Evolutionary conservation across 2,113 vertebrate genomes (phyloP), one percentile per base, ranked within the genome.

Genomic region (Myiopsitta monachus): DNA sequence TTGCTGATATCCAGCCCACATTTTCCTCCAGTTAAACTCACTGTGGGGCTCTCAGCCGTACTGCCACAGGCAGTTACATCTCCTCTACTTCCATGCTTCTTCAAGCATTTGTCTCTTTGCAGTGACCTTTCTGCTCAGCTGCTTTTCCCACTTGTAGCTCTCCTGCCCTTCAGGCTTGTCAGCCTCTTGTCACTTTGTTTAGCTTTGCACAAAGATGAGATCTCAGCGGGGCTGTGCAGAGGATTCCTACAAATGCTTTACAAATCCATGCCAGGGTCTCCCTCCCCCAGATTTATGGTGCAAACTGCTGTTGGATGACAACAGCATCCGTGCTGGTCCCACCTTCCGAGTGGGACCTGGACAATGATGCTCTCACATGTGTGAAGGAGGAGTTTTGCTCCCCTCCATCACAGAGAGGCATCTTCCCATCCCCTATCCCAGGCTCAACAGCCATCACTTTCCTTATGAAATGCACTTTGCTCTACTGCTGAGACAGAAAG

Each of bases 1-100:
- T 87, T 95, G 79, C 92, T 91, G 88, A 77, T 94, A 87, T 41
- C 74, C 76, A 90, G 74, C 87, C 79, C 83, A 75, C 74, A n/a
- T 90, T 96, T 88, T 90, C 79, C 67, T 87, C 43, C 76, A 54
- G 74, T 85, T 74, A 43, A 90, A 77, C 61, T 49, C 94, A 88
- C 79, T 84, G 69, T 54, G 88, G 81, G 78, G 87, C 44, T 94
- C 74, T 84, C 78, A 57, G 81, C 77, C 89, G 57, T 8, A 33
- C 41, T 62, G 88, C 94, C 86, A 41, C 69, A 82, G 86, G 94
- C 86, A 47, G 33, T 88, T 54, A 46, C 75, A 69, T 52, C 83
- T 93, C 83, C 76, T 78, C 73, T 52, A 44, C 30, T 70, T 75
- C 73, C 66, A 41, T 0, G 52, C 12, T 31, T 84, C 90, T 79